phyloP scores from a whole-genome alignment of 2,113 vertebrate species.

The Dermatemys mawii region DNA sequence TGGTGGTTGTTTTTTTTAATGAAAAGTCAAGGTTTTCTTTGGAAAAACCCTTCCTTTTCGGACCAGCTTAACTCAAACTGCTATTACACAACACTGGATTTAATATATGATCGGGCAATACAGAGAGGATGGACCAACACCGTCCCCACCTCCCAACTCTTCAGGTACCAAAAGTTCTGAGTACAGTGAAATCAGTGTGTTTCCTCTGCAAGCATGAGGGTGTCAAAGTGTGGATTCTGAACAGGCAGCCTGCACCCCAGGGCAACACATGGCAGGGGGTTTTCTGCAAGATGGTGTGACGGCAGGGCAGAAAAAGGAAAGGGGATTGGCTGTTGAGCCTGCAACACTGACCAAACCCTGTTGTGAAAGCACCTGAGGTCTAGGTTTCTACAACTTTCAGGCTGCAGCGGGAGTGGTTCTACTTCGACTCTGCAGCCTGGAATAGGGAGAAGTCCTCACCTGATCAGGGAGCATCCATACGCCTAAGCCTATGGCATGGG shows the following conservation, averaged over 20 bases:
- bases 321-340: not conserved
- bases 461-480: not conserved
- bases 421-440: not conserved
- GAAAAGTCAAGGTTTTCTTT: not conserved
- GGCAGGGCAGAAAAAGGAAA: not conserved
- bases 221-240: not conserved
- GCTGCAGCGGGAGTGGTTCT: not conserved
- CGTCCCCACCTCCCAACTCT: not conserved
- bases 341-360: not conserved
- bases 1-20: not conserved
- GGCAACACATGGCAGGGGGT: rapidly evolving
- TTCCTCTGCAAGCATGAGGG: not conserved
- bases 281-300: not conserved
- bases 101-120: not conserved
- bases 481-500: not conserved
- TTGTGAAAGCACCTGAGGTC: not conserved
- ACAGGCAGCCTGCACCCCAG: rapidly evolving
- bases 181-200: not conserved
- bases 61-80: not conserved
- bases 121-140: not conserved
- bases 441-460: not conserved
- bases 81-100: not conserved
- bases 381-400: not conserved
- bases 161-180: not conserved
- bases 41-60: not conserved